Conservation (phyloP, 2,113 vertebrate species). For the Tenebrosternarchus preto region DNA sequence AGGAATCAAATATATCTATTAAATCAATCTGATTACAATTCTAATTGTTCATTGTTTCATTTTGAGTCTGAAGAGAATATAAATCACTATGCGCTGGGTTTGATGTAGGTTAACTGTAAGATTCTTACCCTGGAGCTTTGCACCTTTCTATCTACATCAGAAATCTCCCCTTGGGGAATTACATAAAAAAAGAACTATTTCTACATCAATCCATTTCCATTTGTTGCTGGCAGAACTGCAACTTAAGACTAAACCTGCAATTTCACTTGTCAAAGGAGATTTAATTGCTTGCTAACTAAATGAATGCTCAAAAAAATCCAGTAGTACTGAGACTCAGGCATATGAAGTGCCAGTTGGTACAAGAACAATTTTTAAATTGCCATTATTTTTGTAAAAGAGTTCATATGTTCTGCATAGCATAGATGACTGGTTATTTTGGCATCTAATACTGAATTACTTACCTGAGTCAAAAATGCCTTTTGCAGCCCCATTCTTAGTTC, state of each 20-base stretch:
- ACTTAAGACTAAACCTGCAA: slow-evolving; percentile 17
- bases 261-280: slow-evolving; percentile 24
- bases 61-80: too few species aligned
- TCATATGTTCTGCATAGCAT: neutral
- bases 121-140: neutral
- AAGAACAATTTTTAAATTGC: neutral
- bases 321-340: neutral
- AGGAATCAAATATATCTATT: neutral
- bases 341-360: neutral
- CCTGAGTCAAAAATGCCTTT: neutral
- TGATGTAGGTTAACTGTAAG: neutral
- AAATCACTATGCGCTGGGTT: too few species aligned
- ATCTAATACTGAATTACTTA: neutral
- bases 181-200: slow-evolving; percentile 9
- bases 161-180: slow-evolving; percentile 7
- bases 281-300: slow-evolving; percentile 18
- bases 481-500: neutral
- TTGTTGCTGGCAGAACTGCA: slow-evolving; percentile 28
- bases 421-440: neutral
- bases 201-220: slow-evolving; percentile 21
- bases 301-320: slow-evolving; percentile 17
- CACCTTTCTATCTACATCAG: neutral
- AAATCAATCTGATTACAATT: too few species aligned
- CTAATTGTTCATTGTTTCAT: too few species aligned
- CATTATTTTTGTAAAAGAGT: neutral